Percentiles rank a stretch among this genome's conserved stretches.
Conservation (phyloP, 2,888 invertebrate species). For the Tuta absoluta region DNA sequence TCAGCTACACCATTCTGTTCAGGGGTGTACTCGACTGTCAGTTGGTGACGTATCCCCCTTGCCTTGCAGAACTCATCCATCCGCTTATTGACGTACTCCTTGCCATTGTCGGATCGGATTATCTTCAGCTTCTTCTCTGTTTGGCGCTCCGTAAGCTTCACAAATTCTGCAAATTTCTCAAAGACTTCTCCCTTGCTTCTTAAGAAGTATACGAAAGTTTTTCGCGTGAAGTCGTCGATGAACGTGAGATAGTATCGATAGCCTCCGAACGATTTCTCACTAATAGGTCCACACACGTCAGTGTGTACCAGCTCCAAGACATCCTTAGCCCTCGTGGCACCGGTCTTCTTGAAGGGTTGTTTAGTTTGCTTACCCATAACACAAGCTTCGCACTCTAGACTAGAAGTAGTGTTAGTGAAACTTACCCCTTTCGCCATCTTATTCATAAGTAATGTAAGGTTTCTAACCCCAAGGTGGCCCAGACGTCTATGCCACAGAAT, state of each 20-base stretch:
- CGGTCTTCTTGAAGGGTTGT: slow-evolving; percentile 12
- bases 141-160: slow-evolving; percentile 20
- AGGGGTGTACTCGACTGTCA: slow-evolving; percentile 40
- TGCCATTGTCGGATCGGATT: slow-evolving; percentile 22
- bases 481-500: neutral
- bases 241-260: slow-evolving; percentile 22
- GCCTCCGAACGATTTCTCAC: neutral
- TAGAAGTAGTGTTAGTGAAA: neutral
- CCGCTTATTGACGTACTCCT: slow-evolving; percentile 27
- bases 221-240: slow-evolving; percentile 24
- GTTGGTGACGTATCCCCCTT: slow-evolving; percentile 40
- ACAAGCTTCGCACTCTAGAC: slow-evolving; percentile 16
- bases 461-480: neutral
- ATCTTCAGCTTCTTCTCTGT: slow-evolving; percentile 21
- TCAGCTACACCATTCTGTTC: slow-evolving; percentile 49
- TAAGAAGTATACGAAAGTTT: slow-evolving; percentile 31
- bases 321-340: slow-evolving; percentile 2
- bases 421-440: neutral
- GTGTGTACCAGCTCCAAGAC: slow-evolving; percentile 21
- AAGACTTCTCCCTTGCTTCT: slow-evolving; percentile 25
- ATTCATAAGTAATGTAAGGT: neutral
- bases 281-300: slow-evolving; percentile 28
- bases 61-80: slow-evolving; percentile 25
- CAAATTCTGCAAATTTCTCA: slow-evolving; percentile 18
- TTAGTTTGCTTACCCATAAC: slow-evolving; percentile 19